phyloP scores from a whole-genome alignment of 2,113 vertebrate genomes.

The Elephantulus edwardii region DNA sequence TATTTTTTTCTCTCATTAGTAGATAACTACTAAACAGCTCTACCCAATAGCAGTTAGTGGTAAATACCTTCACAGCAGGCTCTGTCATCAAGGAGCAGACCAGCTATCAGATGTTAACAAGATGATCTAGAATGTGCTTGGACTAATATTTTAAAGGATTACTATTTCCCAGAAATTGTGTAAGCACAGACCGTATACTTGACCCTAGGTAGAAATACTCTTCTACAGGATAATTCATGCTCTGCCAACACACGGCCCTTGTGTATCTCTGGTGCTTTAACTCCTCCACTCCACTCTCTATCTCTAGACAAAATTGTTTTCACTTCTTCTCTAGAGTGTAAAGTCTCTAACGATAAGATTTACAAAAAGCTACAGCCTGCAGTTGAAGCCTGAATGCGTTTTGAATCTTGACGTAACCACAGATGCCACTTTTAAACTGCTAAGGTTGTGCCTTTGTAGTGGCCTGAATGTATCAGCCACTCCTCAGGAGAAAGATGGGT shows the following conservation, averaged over 20 bases:
- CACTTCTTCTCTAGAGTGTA: too few species aligned
- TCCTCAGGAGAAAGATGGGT: too few species aligned
- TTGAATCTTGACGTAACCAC: too few species aligned
- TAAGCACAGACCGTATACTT: neutral
- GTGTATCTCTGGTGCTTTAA: neutral
- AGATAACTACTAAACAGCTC: neutral
- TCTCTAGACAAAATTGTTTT: neutral
- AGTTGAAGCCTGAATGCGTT: too few species aligned
- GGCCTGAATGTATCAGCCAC: too few species aligned
- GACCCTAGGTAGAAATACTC: neutral
- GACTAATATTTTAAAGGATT: neutral
- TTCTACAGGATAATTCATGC: neutral
- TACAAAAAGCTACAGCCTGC: too few species aligned
- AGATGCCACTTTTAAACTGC: too few species aligned
- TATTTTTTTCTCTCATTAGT: neutral
- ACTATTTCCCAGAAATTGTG: neutral
- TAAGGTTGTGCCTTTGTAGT: too few species aligned
- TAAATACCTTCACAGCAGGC: neutral
- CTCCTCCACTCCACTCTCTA: neutral
- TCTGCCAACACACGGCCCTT: neutral
- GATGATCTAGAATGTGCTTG: neutral
- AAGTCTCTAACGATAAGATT: too few species aligned
- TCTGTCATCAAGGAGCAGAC: neutral
- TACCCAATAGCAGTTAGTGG: too few species aligned
- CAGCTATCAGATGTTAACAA: neutral